phyloP scores from a whole-genome alignment of 2,797 vertebrate genomes.

The Rhinoraja longicauda region DNA sequence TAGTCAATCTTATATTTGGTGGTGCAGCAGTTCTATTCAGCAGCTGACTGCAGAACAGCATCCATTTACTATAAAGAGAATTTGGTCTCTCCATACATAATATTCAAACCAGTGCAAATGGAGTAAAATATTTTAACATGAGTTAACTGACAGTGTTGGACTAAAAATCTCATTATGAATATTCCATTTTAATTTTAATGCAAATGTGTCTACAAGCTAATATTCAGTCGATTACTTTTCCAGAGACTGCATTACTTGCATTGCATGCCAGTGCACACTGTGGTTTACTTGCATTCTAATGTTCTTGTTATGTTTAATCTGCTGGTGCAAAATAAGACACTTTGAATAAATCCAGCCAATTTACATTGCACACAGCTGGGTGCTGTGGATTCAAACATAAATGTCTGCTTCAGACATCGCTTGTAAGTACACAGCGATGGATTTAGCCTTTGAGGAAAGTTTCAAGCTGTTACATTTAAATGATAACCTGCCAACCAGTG shows the following conservation, averaged over 20 bases:
- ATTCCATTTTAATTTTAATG: background rate
- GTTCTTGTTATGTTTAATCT: background rate
- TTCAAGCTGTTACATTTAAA: background rate
- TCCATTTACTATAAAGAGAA: background rate
- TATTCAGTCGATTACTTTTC: background rate
- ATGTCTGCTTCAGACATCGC: background rate
- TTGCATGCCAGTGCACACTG: background rate
- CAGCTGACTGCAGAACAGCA: background rate
- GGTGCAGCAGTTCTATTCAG: background rate
- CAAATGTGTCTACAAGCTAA: background rate
- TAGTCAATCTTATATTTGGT: background rate
- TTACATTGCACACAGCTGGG: background rate
- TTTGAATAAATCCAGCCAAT: background rate
- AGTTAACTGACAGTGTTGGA: background rate
- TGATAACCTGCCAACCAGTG: background rate
- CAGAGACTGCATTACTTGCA: background rate
- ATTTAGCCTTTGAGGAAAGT: background rate
- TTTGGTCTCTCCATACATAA: background rate
- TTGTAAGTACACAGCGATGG: background rate
- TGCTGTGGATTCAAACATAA: background rate
- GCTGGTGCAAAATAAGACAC: background rate
- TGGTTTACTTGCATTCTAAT: background rate
- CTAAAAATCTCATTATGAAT: background rate
- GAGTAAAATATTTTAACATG: background rate
- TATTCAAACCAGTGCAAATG: background rate